phyloP scores from a whole-genome alignment of 2,888 invertebrate species.

The Taenaris catops region DNA sequence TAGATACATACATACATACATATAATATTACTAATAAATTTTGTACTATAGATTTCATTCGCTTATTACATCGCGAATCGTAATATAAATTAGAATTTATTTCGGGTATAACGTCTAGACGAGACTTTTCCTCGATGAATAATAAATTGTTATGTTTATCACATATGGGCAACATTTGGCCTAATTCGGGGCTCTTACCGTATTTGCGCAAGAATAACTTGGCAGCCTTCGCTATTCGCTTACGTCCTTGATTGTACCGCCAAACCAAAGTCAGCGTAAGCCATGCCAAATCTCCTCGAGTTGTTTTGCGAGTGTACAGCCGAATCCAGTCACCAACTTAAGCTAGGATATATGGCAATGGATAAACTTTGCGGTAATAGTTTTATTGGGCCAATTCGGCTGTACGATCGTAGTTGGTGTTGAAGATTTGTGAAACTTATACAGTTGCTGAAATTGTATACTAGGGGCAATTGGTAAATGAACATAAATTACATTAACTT shows the following conservation, averaged over 20 bases:
- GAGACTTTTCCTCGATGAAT: slow-evolving; percentile 1
- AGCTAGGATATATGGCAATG: slow-evolving; percentile 26
- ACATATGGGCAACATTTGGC: slow-evolving; percentile 17
- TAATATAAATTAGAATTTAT: no score
- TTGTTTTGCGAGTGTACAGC: slow-evolving; percentile 41
- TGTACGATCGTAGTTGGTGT: slow-evolving; percentile 11
- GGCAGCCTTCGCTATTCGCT: slow-evolving; percentile 45
- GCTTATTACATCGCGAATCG: no score
- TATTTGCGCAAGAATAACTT: slow-evolving; percentile 35
- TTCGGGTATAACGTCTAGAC: slow-evolving; percentile 4
- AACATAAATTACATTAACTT: not conserved
- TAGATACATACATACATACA: no score
- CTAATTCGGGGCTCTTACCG: slow-evolving; percentile 25
- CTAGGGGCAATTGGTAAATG: not conserved
- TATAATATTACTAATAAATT: no score
- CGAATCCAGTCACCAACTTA: slow-evolving; percentile 28
- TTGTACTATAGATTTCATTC: no score
- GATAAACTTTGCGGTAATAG: slow-evolving; percentile 26
- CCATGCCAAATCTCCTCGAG: slow-evolving; percentile 61
- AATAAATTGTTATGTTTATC: slow-evolving; percentile 15
- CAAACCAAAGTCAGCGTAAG: slow-evolving; percentile 54
- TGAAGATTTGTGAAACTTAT: slow-evolving; percentile 8
- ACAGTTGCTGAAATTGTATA: not conserved
- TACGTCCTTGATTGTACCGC: slow-evolving; percentile 37
- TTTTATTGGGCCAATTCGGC: slow-evolving; percentile 22